phyloP scores from a whole-genome alignment of 2,113 vertebrate genomes.

The Labeo rohita region DNA sequence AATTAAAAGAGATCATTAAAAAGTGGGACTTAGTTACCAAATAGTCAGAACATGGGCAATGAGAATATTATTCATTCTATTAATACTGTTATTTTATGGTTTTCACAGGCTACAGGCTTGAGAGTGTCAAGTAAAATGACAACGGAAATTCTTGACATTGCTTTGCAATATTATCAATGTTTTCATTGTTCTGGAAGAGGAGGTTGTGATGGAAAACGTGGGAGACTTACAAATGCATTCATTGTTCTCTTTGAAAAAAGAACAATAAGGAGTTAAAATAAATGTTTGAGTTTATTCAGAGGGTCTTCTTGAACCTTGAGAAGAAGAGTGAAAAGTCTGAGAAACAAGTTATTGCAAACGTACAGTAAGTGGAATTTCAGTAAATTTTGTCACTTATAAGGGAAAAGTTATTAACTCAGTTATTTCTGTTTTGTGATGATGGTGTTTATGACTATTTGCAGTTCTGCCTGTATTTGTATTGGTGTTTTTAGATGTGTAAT shows the following conservation, averaged over 20 bases:
- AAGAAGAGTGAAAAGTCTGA: neutral
- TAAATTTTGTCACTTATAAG: neutral
- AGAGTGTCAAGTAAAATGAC: neutral
- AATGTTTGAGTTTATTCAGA: neutral
- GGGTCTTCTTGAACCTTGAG: neutral
- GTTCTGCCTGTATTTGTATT: neutral
- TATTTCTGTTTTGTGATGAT: neutral
- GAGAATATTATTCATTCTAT: neutral
- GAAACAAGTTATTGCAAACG: neutral
- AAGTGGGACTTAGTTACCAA: neutral
- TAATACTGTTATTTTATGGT: neutral
- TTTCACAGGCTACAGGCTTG: neutral
- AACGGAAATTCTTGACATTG: neutral
- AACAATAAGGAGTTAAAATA: neutral
- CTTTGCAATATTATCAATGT: neutral
- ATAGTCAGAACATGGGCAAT: neutral
- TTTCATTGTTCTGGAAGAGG: neutral
- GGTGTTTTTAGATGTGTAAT: neutral
- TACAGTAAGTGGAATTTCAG: neutral
- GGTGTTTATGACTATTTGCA: neutral
- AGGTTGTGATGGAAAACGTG: neutral
- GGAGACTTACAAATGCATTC: slow-evolving; percentile 4
- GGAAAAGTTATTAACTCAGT: neutral
- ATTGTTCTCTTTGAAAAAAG: neutral
- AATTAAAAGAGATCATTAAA: no score